Evolutionary conservation across 2,113 vertebrate genomes (phyloP).

Genomic region (Meriones unguiculatus): DNA sequence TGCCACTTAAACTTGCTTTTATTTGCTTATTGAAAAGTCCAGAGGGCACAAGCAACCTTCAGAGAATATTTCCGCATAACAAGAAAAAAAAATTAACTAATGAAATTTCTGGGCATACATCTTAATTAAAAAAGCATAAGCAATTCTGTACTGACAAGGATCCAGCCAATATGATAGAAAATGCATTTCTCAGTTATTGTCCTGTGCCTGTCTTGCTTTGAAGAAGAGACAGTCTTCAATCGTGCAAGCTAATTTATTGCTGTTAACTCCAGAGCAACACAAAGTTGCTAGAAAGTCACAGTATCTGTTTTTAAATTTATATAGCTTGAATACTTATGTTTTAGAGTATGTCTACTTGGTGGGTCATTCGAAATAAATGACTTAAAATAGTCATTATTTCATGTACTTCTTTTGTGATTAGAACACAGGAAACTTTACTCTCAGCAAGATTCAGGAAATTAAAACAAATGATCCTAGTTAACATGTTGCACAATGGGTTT

Average conservation of each 20-base stretch:
- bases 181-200: slow-evolving; percentile 2
- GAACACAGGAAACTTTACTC: neutral
- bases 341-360: neutral
- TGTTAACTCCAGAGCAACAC: neutral
- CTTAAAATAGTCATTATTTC: neutral
- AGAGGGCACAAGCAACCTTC: slow-evolving; percentile 64
- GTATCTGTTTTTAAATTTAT: neutral
- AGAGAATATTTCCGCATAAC: slow-evolving; percentile 62
- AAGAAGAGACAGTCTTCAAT: neutral
- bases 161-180: neutral
- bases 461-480: neutral
- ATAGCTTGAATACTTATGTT: neutral
- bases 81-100: slow-evolving; percentile 51
- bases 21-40: slow-evolving; percentile 70
- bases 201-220: neutral
- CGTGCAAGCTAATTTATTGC: neutral
- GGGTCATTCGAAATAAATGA: neutral
- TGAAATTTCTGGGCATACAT: slow-evolving; percentile 24
- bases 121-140: slow-evolving; percentile 59
- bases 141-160: neutral
- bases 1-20: slow-evolving; percentile 65
- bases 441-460: neutral
- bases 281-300: neutral
- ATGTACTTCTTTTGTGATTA: neutral
- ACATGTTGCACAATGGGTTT: neutral